These are phyloP conservation scores for Cygnus atratus DNA, from an alignment of 2,113 vertebrate genomes.

Conservation along the genomic window DNA sequence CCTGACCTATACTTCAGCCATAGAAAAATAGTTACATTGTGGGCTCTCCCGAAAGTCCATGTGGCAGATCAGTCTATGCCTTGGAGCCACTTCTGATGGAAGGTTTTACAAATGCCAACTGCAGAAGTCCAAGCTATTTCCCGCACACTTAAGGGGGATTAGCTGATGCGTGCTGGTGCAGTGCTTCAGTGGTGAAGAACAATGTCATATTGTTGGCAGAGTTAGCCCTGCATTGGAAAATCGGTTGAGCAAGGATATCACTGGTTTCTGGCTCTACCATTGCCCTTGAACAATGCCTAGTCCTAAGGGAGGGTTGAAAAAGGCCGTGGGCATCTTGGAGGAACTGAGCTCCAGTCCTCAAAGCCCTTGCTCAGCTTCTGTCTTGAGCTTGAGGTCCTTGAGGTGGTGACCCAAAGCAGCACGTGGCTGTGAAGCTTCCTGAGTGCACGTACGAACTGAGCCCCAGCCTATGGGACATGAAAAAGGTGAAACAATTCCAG, in stretches of 20 bases:
- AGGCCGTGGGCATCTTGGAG: background rate
- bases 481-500: background rate
- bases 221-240: background rate
- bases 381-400: background rate
- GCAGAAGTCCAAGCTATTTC: background rate
- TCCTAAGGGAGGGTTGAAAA: background rate
- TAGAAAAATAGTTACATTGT: background rate
- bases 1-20: background rate
- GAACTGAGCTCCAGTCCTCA: background rate
- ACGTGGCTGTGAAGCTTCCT: background rate
- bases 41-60: background rate
- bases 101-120: background rate
- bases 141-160: background rate
- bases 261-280: background rate
- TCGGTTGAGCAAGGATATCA: background rate
- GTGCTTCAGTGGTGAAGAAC: background rate
- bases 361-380: background rate
- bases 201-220: conserved; percentile 31
- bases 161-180: background rate
- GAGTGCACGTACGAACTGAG: background rate
- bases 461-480: background rate
- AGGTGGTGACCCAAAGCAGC: background rate
- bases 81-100: background rate
- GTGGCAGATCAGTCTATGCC: background rate
- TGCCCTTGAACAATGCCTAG: background rate